Evolutionary conservation across 2,113 vertebrate species (phyloP), one percentile per base, ranked within the genome.

Genomic region (Trachemys scripta): DNA sequence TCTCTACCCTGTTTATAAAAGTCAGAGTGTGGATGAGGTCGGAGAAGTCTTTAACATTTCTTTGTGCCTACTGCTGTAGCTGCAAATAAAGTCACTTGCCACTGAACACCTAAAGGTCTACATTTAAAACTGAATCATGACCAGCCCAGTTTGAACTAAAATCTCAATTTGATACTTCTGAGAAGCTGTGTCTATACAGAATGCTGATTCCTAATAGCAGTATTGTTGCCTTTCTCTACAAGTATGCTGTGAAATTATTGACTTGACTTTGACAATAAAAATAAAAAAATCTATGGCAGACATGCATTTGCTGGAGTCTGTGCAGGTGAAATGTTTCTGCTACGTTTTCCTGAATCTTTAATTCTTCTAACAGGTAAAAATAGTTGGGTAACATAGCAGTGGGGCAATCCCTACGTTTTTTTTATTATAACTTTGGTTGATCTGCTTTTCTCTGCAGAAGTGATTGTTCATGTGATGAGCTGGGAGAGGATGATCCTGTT

Each of bases 401-500:
- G 53, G 25, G 84, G 53, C 57, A 54, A 5, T 80, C 20, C 86
- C 45, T 53, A 11, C 78, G 35, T 3, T 2, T 82, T 51, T 69
- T 49, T 62, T 31, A 31, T 89, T 8, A 87, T 59, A 1, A 83
- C 72, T 3, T 84, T 86, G 69, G 31, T 82, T 90, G 69, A 7
- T 20, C 1, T 84, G 80, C 4, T 84, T 96, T 94, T 76, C 9
- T 95, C 51, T 62, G 2, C 31, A 99, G 98, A 89, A 97, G 91
- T 80, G 95, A 93, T 31, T 89, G 84, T 85, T 94, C 94, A 0
- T 88, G 88, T 92, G 96, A 98, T 35, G 98, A 98, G 4, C 93
- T 98, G 94, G 98, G 97, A 49, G 99, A 99, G 82, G 99, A 99
- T 56, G 99, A 99, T 90, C 99, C 99, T 4, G 96, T 99, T 89